Conservation (phyloP, 2,113 vertebrate genomes). For the Syrrhaptes paradoxus region DNA sequence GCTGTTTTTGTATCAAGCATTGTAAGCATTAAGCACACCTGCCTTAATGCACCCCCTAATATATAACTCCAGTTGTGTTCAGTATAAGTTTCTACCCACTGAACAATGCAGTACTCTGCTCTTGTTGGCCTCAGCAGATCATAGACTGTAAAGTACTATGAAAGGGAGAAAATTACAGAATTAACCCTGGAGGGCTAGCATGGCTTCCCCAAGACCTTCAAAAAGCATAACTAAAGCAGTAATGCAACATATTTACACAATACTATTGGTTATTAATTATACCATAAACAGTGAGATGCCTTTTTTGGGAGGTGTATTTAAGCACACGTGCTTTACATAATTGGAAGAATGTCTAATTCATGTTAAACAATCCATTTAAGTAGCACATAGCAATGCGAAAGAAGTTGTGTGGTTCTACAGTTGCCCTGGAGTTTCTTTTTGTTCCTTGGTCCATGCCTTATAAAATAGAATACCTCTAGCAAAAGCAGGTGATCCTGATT, state of each 20-base stretch:
- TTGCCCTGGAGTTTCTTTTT: background rate
- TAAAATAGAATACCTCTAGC: background rate
- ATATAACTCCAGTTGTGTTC: background rate
- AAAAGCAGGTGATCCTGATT: background rate
- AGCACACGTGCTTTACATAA: background rate
- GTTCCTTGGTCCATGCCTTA: background rate
- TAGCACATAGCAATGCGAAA: background rate
- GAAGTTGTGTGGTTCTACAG: background rate
- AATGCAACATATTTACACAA: background rate
- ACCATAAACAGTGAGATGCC: background rate
- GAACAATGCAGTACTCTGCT: background rate
- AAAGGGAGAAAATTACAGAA: background rate
- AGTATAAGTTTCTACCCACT: background rate
- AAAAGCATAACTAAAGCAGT: background rate
- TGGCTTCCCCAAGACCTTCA: background rate
- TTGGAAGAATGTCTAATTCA: background rate
- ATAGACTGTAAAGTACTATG: accelerated
- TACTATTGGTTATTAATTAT: background rate
- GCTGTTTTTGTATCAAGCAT: background rate
- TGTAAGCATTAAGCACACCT: background rate
- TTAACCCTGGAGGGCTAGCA: background rate
- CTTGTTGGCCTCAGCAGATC: too few relatives aligned
- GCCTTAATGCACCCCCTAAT: accelerated
- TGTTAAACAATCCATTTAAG: background rate
- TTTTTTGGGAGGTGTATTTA: background rate